Evolutionary conservation across 2,113 vertebrate species (phyloP), one percentile per base, ranked within the genome.

Genomic region (Catharus fuscescens): DNA sequence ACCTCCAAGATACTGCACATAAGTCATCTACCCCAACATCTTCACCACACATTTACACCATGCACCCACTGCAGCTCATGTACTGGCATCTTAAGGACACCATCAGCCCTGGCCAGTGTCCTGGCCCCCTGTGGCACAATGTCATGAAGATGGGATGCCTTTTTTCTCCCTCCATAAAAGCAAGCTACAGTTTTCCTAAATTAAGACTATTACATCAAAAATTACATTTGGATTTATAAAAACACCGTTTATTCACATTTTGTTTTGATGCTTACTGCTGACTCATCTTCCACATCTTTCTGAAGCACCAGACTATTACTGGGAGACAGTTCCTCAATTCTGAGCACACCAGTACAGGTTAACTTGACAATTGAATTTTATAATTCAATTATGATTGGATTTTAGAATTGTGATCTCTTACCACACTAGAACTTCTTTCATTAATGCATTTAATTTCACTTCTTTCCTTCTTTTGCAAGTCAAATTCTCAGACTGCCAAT

Each of bases 401-500:
- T 81, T 67, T 66, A 9, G 9, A 38, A 56, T 18, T 21, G 26
- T 26, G 10, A 40, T 73, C 28, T 57, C 70, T 42, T 45, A 93
- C 47, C 54, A 65, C 56, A 44, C 24, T 48, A 70, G 47, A 44
- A 73, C 10, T 6, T 56, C 57, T 56, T 70, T 66, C 25, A 50
- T 18, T 1, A 87, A n/a, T 1, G 0, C 40, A 47, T 74, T 74
- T 67, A 5, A 45, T 53, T 89, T 60, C 8, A 25, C 13, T 52
- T 50, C 21, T 88, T 67, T 47, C 20, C 53, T 74, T 67, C 69
- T 53, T 67, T 40, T 82, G 74, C 86, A 94, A 86, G 66, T 56
- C 92, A 88, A 92, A 92, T 81, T 79, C 47, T 62, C 52, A 85
- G 50, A 57, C n/a, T 80, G 34, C 13, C 19, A 32, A 47, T 83